These are phyloP conservation scores for Clarias gariepinus DNA, from an alignment of 2,113 vertebrate species.

Conservation along the genomic window DNA sequence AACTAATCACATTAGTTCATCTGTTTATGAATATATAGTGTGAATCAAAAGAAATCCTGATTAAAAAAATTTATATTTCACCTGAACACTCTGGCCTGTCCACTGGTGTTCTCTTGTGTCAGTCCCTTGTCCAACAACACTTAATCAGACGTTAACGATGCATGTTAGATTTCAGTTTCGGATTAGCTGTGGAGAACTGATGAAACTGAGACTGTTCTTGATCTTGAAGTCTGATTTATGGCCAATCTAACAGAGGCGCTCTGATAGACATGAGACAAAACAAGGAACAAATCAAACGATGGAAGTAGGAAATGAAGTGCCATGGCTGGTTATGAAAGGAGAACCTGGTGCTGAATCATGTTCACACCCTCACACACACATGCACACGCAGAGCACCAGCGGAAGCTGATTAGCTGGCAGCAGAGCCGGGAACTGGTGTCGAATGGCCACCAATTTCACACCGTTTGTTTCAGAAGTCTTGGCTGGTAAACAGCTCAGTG, in stretches of 20 bases:
- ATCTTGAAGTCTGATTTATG: neutral
- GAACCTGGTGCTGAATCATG: slow-evolving; percentile 53
- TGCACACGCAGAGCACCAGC: neutral
- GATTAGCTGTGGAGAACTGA: neutral
- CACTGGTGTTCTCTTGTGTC: neutral
- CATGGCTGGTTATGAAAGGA: slow-evolving; percentile 57
- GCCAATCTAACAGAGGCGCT: neutral
- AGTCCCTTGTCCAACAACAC: too few species aligned
- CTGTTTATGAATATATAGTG: neutral
- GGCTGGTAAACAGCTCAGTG: slow-evolving; percentile 21
- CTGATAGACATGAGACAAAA: neutral
- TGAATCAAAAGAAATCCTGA: neutral
- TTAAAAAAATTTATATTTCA: neutral
- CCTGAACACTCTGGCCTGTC: neutral
- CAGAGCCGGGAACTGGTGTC: slow-evolving; percentile 18
- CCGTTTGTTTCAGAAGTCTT: slow-evolving; percentile 62
- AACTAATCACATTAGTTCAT: neutral
- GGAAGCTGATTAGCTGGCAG: slow-evolving; percentile 29
- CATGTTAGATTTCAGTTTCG: neutral
- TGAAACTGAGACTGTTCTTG: neutral
- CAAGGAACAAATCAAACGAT: neutral
- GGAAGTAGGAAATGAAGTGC: slow-evolving; percentile 22
- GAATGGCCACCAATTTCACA: slow-evolving; percentile 43
- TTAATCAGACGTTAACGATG: neutral
- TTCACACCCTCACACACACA: slow-evolving; percentile 56